Percentiles rank a stretch among this genome's conserved stretches.
phyloP scores from a whole-genome alignment of 2,797 vertebrate genomes.

The Coilia nasus region DNA sequence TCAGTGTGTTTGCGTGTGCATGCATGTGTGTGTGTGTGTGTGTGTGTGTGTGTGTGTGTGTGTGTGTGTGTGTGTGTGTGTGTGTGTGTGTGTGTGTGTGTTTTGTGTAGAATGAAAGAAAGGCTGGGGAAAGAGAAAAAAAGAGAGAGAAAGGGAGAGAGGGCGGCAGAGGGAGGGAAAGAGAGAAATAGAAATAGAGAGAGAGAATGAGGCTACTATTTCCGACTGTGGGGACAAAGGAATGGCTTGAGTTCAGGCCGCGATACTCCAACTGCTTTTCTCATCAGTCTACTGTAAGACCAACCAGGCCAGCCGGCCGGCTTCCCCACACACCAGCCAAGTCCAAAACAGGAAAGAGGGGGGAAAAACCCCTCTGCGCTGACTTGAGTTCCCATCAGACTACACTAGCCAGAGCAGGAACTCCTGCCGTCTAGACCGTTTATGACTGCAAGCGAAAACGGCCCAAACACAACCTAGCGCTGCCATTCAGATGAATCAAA shows the following conservation, averaged over 20 bases:
- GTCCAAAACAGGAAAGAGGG: conserved; percentile 1
- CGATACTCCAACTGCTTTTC: conserved; percentile 6
- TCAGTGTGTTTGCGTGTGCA: neutral
- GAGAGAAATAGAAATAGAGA: neutral
- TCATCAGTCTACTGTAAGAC: neutral
- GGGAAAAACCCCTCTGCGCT: neutral
- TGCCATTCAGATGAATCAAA: neutral
- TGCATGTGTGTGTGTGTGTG: neutral
- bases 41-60: neutral
- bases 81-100: neutral
- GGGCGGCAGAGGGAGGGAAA: neutral
- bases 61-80: neutral
- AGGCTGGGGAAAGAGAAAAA: neutral
- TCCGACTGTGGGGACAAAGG: conserved; percentile 4
- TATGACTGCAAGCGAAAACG: conserved; percentile 38
- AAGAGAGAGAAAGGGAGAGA: neutral
- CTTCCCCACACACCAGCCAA: neutral
- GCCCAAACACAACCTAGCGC: conserved; percentile 31
- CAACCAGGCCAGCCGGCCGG: neutral
- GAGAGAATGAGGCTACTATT: neutral
- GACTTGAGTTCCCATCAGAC: conserved; percentile 30
- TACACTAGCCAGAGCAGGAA: conserved; percentile 19
- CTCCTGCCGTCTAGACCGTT: conserved; percentile 49
- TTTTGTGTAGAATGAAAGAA: neutral
- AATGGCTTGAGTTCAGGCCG: neutral